These are phyloP conservation scores for Danio kyathit DNA, from an alignment of 2,797 vertebrate species.

Conservation along the genomic window DNA sequence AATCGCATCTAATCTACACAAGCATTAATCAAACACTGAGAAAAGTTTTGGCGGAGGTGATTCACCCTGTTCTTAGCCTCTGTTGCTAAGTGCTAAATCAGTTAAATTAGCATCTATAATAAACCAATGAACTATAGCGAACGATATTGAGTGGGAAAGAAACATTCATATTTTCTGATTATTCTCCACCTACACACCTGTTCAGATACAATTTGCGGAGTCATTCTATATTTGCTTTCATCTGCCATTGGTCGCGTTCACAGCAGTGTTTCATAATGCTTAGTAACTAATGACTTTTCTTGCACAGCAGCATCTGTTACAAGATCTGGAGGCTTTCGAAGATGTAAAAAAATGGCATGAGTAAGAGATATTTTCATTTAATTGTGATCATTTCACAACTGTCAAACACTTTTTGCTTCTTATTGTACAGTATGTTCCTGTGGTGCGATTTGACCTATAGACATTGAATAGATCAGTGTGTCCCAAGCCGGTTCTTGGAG, in stretches of 20 bases:
- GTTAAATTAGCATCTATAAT: conserved; percentile 33
- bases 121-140: conserved; percentile 38
- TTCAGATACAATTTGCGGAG: conserved; percentile 42
- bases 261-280: conserved; percentile 31
- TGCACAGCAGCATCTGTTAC: neutral
- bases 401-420: neutral
- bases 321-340: neutral
- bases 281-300: conserved; percentile 15
- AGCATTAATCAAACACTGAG: conserved; percentile 30
- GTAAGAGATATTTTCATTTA: neutral
- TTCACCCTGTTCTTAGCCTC: conserved; percentile 27
- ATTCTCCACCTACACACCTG: conserved; percentile 50
- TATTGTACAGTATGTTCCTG: neutral
- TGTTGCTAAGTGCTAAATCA: conserved; percentile 42
- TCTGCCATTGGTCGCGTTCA: conserved; percentile 21
- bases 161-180: conserved; percentile 52
- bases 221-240: conserved; percentile 48
- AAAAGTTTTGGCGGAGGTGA: conserved; percentile 8
- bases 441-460: neutral
- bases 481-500: too few species aligned
- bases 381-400: neutral
- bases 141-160: conserved; percentile 52
- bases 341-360: neutral
- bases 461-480: neutral
- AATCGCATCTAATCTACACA: neutral